phyloP scores from a whole-genome alignment of 1,140 invertebrate genomes.

The Bactericera cockerelli region DNA sequence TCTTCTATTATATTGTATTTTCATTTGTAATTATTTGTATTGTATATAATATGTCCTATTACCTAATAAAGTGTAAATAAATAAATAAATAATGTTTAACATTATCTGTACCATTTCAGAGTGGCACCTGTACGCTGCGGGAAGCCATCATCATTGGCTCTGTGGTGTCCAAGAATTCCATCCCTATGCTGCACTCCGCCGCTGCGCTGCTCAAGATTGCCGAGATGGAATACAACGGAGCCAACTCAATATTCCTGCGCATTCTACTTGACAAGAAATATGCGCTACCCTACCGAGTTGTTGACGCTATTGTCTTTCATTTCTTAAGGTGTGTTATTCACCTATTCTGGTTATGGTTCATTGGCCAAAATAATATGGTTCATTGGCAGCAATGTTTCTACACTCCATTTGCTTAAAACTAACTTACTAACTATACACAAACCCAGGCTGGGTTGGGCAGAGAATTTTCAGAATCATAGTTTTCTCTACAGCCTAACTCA shows the following conservation, averaged over 20 bases:
- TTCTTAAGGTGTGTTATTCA: conserved; percentile 64
- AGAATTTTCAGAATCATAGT: too few relatives aligned
- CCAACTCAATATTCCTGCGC: conserved; percentile 88
- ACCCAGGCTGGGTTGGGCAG: too few relatives aligned
- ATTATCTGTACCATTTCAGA: conserved; percentile 70
- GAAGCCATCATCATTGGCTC: conserved; percentile 93
- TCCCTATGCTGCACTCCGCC: conserved; percentile 91
- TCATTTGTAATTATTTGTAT: too few relatives aligned
- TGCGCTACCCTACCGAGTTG: conserved; percentile 84
- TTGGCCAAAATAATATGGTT: too few relatives aligned
- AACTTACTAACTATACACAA: too few relatives aligned
- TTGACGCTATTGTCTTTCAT: conserved; percentile 92
- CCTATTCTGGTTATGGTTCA: too few relatives aligned
- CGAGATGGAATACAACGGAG: conserved; percentile 96
- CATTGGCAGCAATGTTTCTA: not conserved
- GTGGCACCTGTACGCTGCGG: conserved; percentile 80
- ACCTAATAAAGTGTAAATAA: too few relatives aligned
- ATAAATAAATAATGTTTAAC: too few relatives aligned
- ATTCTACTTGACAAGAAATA: conserved; percentile 97
- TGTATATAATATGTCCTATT: too few relatives aligned
- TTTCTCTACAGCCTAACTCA: too few relatives aligned
- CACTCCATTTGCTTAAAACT: too few relatives aligned
- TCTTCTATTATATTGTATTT: too few relatives aligned
- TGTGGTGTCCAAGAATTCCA: conserved; percentile 76
- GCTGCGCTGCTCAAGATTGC: conserved; percentile 91